phyloP scores from a whole-genome alignment of 2,797 vertebrate species.

The Rhyacichthys aspro region DNA sequence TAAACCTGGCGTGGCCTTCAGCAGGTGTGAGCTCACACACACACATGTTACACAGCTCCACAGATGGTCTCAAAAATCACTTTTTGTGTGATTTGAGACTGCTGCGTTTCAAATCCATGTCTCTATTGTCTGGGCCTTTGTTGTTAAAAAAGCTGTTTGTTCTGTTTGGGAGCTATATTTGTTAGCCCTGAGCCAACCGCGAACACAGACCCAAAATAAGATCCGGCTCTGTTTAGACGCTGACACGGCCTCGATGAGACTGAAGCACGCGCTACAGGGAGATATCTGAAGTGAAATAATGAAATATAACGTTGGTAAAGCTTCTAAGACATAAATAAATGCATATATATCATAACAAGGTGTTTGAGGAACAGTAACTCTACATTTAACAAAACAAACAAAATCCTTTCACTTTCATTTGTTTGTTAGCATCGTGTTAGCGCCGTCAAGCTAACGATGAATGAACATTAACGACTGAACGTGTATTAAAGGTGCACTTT shows the following conservation, averaged over 20 bases:
- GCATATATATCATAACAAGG: too few relatives aligned
- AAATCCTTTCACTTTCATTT: too few relatives aligned
- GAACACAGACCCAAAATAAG: conserved; percentile 30
- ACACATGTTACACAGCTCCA: conserved; percentile 7
- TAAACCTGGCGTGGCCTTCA: not conserved
- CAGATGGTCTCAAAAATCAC: conserved; percentile 34
- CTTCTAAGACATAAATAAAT: too few relatives aligned
- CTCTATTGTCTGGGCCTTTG: conserved; percentile 27
- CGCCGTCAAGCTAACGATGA: too few relatives aligned
- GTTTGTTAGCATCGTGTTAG: too few relatives aligned
- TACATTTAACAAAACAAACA: too few relatives aligned
- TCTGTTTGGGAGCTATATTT: conserved; percentile 22
- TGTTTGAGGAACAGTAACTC: too few relatives aligned
- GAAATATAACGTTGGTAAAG: too few relatives aligned
- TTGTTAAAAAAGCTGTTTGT: conserved; percentile 26
- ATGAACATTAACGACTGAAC: too few relatives aligned
- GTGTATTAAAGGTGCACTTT: too few relatives aligned
- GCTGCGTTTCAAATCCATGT: conserved; percentile 29
- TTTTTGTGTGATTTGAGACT: conserved; percentile 24
- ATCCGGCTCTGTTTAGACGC: conserved; percentile 6
- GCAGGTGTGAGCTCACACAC: not conserved
- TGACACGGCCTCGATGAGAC: conserved; percentile 2
- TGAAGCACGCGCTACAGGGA: not conserved
- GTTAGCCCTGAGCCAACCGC: conserved; percentile 13
- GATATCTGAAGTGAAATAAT: not conserved